These are phyloP conservation scores for Porphyrio hochstetteri DNA, from an alignment of 2,113 vertebrate genomes.

Conservation along the genomic window DNA sequence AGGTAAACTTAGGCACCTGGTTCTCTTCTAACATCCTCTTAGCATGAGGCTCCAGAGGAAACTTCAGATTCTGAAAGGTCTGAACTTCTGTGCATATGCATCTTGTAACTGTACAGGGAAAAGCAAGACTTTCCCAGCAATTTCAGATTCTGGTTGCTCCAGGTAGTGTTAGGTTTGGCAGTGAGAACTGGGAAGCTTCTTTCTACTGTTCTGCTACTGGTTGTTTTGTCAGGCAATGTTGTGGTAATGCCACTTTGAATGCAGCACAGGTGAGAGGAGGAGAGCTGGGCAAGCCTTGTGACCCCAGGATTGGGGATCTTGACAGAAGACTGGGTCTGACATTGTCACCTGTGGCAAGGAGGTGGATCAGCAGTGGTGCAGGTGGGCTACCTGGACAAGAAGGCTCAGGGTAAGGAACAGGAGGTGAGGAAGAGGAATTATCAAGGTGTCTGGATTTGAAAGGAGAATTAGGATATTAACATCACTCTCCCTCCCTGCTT, in stretches of 20 bases:
- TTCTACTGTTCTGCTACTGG: neutral
- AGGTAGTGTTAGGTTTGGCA: neutral
- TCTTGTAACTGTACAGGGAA: neutral
- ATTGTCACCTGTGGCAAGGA: fast-evolving
- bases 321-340: fast-evolving
- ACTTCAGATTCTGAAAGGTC: neutral
- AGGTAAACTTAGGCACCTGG: neutral
- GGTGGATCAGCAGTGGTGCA: neutral
- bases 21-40: neutral
- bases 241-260: neutral
- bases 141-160: neutral
- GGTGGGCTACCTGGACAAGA: neutral
- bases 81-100: neutral
- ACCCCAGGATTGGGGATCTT: neutral
- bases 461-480: neutral
- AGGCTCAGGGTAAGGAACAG: neutral
- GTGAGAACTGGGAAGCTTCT: neutral
- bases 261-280: neutral
- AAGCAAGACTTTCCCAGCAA: neutral
- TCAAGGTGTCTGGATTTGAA: neutral
- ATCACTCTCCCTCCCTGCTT: neutral
- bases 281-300: neutral
- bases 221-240: neutral
- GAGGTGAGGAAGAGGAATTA: neutral
- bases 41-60: neutral